Base-by-base conservation (phyloP, 2,888 invertebrate species). In the Scrobipalpa costella region DNA sequence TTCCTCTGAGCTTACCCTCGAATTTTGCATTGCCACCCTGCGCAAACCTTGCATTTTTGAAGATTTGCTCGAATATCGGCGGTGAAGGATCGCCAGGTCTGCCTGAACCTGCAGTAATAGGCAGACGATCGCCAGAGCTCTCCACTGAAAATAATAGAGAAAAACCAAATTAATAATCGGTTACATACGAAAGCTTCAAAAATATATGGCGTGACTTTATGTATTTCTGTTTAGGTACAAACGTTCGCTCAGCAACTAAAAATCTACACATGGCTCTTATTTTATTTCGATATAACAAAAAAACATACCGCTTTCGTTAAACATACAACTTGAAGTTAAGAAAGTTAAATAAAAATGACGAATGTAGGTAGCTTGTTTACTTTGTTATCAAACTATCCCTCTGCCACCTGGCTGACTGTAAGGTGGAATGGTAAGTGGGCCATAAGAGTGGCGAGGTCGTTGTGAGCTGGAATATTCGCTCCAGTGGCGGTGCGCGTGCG, bases 51-150 rank as follows among this genome's bases (percentile, higher is more conserved):
- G 98, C 97, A 90, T 98, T 98, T 88, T 96, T 96, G 87, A 98
- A 98, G 81, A 98, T 97, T 88, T 98, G 97, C 90, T 98, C 98
- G 89, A 98, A 98, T 73, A 98, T 96, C 69, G 98, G 98, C 65
- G 98, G 98, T 70, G 97, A 96, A 70, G 96, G 96, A 77, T 95
- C 95, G 74, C 96, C 95, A 67, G 95, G 95, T 80, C 83, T 79
- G 67, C 87, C 88, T 68, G 83, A 71, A 58, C 87, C 88, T 68
- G 83, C 71, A 58, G 86, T 78, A 71, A 88, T 81, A 63, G 88
- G 83, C 73, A 86, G 71, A 65, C 82, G 84, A 40, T 86, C 87
- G 74, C 93, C 94, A 73, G 94, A 93, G 74, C 83, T 85, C 88
- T 94, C 94, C 80, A 94, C 94, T 94, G 93, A 50, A 93, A 93